Base-by-base conservation (phyloP, 2,113 vertebrate genomes). In the Nesoenas mayeri region DNA sequence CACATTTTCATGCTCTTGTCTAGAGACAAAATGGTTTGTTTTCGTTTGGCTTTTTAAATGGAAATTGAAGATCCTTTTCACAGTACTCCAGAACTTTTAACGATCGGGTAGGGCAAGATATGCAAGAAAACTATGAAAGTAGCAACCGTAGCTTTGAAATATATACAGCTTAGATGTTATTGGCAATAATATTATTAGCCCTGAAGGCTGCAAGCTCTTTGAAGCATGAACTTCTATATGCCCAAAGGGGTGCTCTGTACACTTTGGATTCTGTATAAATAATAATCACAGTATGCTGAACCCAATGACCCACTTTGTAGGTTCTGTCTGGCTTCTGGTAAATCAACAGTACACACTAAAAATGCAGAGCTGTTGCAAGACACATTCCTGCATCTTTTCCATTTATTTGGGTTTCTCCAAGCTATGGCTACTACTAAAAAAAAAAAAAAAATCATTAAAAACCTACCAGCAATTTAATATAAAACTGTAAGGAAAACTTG, bases 101-200 rank as follows among this genome's bases (percentile, higher is more conserved):
- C 4, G 2, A 64, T 58, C 62, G 85, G 81, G 81, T 56, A 88
- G 61, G 56, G 74, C 32, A 79, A 94, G 71, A 85, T 72, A 79
- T 1, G 40, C 78, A 90, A 60, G 78, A 80, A 88, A 91, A 83
- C 82, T 51, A 88, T 47, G 71, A 77, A 94, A 89, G 74, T 26
- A 79, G 91, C 60, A 89, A 91, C 71, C 70, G 89, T 62, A 91
- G 95, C 89, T 95, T 96, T 95, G 94, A 97, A 93, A 95, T 82
- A 94, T 47, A 79, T 69, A 80, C 47, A 91, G 94, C 88, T 95
- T 91, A 89, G 93, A 91, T 90, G 74, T 77, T 87, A 66, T 79
- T 91, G 75, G 79, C 67, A 88, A 73, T 79, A 93, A 85, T 56
- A 91, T 84, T 74, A 94, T 91, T 73, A 96, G 80, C 85, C 87